Evolutionary conservation across 2,888 invertebrate species (phyloP).

Genomic region (Synergus umbraculus): DNA sequence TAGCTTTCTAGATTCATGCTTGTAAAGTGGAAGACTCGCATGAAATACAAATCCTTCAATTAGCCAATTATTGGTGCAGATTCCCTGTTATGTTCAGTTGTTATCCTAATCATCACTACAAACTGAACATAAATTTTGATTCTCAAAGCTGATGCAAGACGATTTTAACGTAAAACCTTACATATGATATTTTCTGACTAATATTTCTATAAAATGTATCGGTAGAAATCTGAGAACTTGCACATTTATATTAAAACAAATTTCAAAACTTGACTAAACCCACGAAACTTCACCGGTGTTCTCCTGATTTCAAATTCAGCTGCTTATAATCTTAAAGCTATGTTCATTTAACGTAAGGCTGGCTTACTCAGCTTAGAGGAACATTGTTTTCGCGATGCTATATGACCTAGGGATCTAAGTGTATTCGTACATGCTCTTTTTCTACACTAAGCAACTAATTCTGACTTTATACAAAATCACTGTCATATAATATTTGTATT

Average conservation of each 20-base stretch:
- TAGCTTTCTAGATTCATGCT: not conserved
- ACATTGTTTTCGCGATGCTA: conserved; percentile 73
- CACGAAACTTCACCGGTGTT: not conserved
- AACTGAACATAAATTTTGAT: not conserved
- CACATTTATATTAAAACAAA: not conserved
- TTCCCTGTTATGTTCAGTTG: not conserved
- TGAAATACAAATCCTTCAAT: not conserved
- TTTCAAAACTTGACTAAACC: not conserved
- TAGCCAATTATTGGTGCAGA: conserved; percentile 7
- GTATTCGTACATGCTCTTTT: conserved; percentile 53
- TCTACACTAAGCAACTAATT: conserved; percentile 46
- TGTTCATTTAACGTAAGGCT: conserved; percentile 73
- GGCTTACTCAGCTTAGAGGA: conserved; percentile 77
- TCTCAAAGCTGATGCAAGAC: not conserved
- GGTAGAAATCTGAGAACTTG: not conserved
- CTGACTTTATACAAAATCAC: conserved; percentile 53
- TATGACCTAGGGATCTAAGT: conserved; percentile 55
- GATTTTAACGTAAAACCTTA: not conserved
- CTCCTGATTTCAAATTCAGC: not conserved
- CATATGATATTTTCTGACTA: not conserved
- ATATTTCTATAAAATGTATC: not conserved
- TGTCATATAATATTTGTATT: not conserved
- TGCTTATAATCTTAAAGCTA: conserved; percentile 5
- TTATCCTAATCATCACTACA: not conserved
- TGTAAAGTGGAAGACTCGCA: not conserved